Conservation (phyloP, 2,888 invertebrate genomes). For the Drosophila meridionalis region DNA sequence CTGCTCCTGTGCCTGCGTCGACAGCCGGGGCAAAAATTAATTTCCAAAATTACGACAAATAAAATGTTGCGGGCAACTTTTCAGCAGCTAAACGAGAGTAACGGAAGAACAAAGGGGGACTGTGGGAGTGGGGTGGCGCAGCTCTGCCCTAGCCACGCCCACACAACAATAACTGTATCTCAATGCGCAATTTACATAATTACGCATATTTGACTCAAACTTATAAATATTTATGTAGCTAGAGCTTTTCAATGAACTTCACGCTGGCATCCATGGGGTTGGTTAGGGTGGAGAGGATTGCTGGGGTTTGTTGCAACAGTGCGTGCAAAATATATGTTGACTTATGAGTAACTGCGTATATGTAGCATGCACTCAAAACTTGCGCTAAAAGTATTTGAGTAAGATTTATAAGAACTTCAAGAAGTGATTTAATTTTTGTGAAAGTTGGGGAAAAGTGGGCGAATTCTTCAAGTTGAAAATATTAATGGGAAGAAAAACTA, state of each 20-base stretch:
- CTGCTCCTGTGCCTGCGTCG: conserved; percentile 42
- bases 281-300: not conserved
- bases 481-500: not conserved
- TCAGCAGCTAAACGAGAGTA: conserved; percentile 13
- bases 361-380: conserved; percentile 5
- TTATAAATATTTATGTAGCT: conserved; percentile 73
- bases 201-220: conserved; percentile 69
- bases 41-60: conserved; percentile 75
- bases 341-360: not conserved
- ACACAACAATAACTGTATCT: conserved; percentile 52
- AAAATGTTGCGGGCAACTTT: conserved; percentile 66
- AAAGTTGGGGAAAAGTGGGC: not conserved
- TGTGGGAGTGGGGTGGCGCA: not conserved
- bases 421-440: not conserved
- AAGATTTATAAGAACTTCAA: not conserved
- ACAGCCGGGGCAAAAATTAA: conserved; percentile 59
- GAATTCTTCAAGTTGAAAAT: not conserved
- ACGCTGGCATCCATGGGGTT: conserved; percentile 12
- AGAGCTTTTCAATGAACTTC: conserved; percentile 46
- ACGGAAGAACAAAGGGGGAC: not conserved
- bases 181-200: conserved; percentile 77
- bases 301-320: not conserved
- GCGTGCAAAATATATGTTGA: conserved; percentile 8
- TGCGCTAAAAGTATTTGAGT: conserved; percentile 1
- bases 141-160: not conserved